Conservation (phyloP, 2,888 invertebrate species). For the Isoperla grammatica region DNA sequence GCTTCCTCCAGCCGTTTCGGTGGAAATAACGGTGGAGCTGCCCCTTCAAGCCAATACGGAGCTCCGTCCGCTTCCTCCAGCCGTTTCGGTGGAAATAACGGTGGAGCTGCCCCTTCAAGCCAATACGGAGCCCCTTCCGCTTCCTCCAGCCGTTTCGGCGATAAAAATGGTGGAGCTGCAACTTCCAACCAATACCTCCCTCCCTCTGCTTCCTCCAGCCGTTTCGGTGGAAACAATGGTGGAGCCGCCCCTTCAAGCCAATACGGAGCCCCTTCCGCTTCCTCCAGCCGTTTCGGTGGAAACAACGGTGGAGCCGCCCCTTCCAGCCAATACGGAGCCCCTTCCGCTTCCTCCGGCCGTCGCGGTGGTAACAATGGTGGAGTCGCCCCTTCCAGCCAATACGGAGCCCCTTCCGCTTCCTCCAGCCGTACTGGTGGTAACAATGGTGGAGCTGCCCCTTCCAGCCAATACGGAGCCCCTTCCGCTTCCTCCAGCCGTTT, state of each 20-base stretch:
- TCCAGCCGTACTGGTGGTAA: too few relatives aligned
- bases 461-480: too few relatives aligned
- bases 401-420: too few relatives aligned
- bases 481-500: too few relatives aligned
- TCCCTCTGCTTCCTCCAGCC: background rate
- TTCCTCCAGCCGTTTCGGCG: constrained; percentile 35
- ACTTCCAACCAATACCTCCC: constrained; percentile 13
- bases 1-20: constrained; percentile 21
- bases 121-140: constrained; percentile 23
- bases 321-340: constrained; percentile 17
- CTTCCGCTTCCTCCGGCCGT: too few relatives aligned
- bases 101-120: constrained; percentile 18
- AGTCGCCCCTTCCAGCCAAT: too few relatives aligned
- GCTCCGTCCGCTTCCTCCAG: background rate
- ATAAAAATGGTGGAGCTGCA: constrained; percentile 18
- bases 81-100: constrained; percentile 26
- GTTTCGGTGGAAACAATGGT: too few relatives aligned
- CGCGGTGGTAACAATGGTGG: too few relatives aligned
- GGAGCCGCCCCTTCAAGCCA: constrained; percentile 13
- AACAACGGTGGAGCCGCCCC: too few relatives aligned
- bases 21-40: constrained; percentile 34
- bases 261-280: constrained; percentile 19
- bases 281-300: too few relatives aligned
- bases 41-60: background rate
- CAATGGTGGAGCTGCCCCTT: too few relatives aligned